phyloP scores from a whole-genome alignment of 2,888 invertebrate species.

The Emmelina monodactyla region DNA sequence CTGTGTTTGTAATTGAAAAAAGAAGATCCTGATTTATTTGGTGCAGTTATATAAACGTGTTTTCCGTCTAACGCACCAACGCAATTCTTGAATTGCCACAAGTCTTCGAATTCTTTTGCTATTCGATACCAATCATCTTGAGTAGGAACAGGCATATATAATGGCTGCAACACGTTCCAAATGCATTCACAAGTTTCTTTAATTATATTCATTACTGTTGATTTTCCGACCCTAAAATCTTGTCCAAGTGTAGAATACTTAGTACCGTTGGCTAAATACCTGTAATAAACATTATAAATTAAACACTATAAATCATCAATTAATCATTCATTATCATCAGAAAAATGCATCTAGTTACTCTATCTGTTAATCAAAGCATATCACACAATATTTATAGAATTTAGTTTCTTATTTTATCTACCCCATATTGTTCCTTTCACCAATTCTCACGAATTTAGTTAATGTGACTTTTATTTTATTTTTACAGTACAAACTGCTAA shows the following conservation, averaged over 20 bases:
- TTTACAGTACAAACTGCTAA: conserved; percentile 10
- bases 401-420: conserved; percentile 5
- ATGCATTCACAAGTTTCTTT: conserved; percentile 5
- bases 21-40: conserved; percentile 12
- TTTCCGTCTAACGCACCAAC: conserved; percentile 12
- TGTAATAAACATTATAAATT: conserved; percentile 9
- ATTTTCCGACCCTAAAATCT: conserved; percentile 2
- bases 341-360: conserved; percentile 5
- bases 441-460: conserved; percentile 7
- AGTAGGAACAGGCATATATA: conserved; percentile 2
- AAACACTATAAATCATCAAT: conserved; percentile 9
- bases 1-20: conserved; percentile 14
- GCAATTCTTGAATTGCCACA: conserved; percentile 10
- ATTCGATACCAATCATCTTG: conserved; percentile 2
- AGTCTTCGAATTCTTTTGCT: conserved; percentile 3
- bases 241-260: conserved; percentile 4
- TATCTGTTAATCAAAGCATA: conserved; percentile 5
- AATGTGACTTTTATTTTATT: conserved; percentile 9
- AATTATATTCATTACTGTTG: conserved; percentile 6
- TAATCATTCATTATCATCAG: conserved; percentile 3
- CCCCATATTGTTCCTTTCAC: conserved; percentile 3
- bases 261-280: conserved; percentile 6
- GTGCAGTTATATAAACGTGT: conserved; percentile 9
- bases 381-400: conserved; percentile 5
- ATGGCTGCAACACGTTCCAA: conserved; percentile 6